A percentile compares a stretch with the other conserved stretches of the same genome.
Evolutionary conservation across 1,140 invertebrate genomes (phyloP).

Genomic region (Bombus confusus): DNA sequence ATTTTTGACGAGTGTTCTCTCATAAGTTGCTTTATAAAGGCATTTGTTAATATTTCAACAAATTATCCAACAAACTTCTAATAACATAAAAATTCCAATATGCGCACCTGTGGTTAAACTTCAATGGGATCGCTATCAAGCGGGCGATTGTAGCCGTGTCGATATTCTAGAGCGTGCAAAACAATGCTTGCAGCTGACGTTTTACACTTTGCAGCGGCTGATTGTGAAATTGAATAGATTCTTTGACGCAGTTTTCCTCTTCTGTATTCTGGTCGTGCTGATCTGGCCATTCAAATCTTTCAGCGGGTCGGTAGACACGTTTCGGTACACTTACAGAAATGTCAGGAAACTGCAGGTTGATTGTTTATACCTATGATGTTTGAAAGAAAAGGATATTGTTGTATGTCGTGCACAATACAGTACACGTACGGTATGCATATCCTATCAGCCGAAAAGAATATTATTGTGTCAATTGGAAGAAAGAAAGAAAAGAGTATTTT

Average conservation of each 20-base stretch:
- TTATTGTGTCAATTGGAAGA: not conserved
- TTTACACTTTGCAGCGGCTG: constrained; percentile 69
- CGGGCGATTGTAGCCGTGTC: constrained; percentile 49
- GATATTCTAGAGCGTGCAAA: constrained; percentile 56
- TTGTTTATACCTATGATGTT: not conserved
- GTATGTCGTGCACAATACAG: not conserved
- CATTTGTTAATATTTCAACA: not conserved
- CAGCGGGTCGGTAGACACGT: not conserved
- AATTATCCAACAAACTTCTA: not conserved
- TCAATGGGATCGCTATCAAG: not conserved
- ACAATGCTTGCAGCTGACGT: constrained; percentile 64
- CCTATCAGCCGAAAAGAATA: not conserved
- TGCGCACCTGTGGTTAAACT: not conserved
- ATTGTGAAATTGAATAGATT: constrained; percentile 49
- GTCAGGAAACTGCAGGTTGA: not conserved
- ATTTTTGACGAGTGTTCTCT: too few species aligned
- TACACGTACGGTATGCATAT: not conserved
- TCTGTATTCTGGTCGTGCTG: constrained; percentile 24
- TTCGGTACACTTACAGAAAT: not conserved
- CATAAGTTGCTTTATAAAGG: too few species aligned
- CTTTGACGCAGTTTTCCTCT: constrained; percentile 47
- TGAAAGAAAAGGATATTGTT: not conserved
- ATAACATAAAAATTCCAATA: not conserved
- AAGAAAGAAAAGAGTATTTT: not conserved
- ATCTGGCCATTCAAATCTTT: not conserved